Conservation (phyloP, 2,888 invertebrate species). For the Salticus scenicus region DNA sequence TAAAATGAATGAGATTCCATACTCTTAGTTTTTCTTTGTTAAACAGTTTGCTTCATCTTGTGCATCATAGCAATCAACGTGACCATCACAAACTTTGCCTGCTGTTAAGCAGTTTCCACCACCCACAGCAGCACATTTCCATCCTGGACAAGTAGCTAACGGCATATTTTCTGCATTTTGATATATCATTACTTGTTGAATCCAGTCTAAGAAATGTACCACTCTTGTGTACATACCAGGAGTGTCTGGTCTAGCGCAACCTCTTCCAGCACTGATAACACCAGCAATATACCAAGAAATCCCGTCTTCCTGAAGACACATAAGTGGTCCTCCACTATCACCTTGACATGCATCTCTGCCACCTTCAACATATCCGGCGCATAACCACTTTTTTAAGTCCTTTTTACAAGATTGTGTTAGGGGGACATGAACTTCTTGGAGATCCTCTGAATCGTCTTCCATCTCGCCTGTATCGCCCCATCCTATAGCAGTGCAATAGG, state of each 20-base stretch:
- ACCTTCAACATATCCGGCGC: constrained; percentile 52
- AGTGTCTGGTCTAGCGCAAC: constrained; percentile 58
- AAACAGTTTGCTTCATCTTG: constrained; percentile 49
- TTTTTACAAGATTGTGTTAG: constrained; percentile 43
- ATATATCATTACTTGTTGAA: constrained; percentile 13
- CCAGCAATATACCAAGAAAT: constrained; percentile 65
- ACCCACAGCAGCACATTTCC: constrained; percentile 51
- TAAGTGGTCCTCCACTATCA: constrained; percentile 68
- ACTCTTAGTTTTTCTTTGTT: background rate
- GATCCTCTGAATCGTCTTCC: constrained; percentile 40
- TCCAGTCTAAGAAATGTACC: constrained; percentile 60
- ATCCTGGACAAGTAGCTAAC: constrained; percentile 37
- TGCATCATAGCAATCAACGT: constrained; percentile 60
- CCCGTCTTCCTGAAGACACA: constrained; percentile 40
- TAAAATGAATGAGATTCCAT: too few species aligned
- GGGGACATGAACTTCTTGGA: constrained; percentile 48
- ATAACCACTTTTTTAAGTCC: constrained; percentile 41
- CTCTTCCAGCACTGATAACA: constrained; percentile 61
- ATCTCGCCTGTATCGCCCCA: constrained; percentile 63
- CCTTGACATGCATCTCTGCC: constrained; percentile 64
- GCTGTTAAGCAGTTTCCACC: constrained; percentile 42
- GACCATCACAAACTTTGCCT: constrained; percentile 45
- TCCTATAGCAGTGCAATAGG: constrained; percentile 58
- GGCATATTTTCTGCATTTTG: background rate
- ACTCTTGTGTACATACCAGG: constrained; percentile 69